Percentiles rank a stretch among this genome's conserved stretches.
Evolutionary conservation across 37 sponge, comb jelly and placozoan genomes (phyloP).

Genomic region (Chondrilla cf. caribensis): DNA sequence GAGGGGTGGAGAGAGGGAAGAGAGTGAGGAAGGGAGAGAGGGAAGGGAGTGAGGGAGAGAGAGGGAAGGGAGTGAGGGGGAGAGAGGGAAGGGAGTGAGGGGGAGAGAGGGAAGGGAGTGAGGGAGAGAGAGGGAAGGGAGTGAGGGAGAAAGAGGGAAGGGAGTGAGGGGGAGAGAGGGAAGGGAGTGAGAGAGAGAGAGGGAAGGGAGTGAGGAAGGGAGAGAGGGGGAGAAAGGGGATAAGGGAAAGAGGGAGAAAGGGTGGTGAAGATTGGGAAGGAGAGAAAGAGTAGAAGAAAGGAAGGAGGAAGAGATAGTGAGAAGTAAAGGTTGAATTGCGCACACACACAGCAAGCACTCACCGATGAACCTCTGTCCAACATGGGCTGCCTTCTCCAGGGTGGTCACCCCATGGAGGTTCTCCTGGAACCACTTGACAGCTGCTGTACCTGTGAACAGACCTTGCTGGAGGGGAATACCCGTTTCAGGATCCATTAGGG

Average conservation of each 20-base stretch:
- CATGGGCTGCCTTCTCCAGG: constrained; percentile 15
- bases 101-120: too few species aligned
- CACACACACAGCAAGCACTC: neutral
- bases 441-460: constrained; percentile 40
- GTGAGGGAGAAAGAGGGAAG: neutral
- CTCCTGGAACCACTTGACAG: constrained; percentile 64
- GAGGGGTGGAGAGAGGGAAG: neutral
- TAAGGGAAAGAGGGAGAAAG: neutral
- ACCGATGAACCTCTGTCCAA: constrained; percentile 36
- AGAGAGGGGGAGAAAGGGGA: too few species aligned
- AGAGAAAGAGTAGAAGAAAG: too few species aligned
- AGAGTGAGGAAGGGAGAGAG: too few species aligned
- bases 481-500: constrained; percentile 7
- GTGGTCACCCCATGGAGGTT: constrained; percentile 62
- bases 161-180: neutral
- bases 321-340: neutral
- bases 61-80: neutral
- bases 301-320: too few species aligned
- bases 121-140: neutral
- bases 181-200: too few species aligned
- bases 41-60: constrained; percentile 13
- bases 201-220: too few species aligned
- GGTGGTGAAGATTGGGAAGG: neutral
- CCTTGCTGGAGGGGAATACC: constrained; percentile 10
- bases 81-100: neutral